phyloP scores from a whole-genome alignment of 1,140 invertebrate genomes.

The Eriocheir sinensis region DNA sequence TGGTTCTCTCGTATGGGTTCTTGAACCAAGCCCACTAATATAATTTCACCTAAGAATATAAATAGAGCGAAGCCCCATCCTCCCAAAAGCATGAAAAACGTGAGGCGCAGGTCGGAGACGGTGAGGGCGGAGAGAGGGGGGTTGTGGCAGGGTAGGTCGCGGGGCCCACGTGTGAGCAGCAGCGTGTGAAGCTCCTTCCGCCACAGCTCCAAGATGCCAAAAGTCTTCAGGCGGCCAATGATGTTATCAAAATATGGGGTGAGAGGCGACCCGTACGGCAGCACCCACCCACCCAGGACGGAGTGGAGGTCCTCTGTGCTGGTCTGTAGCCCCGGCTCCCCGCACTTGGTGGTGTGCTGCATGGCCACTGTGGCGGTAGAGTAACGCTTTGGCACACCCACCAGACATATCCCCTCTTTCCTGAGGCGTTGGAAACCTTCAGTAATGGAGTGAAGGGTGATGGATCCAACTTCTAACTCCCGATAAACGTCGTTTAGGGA shows the following conservation, averaged over 20 bases:
- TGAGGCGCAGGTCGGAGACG: slow-evolving; percentile 65
- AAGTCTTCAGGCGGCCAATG: slow-evolving; percentile 71
- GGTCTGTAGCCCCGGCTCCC: slow-evolving; percentile 73
- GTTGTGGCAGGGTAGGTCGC: slow-evolving; percentile 72
- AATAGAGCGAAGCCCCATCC: slow-evolving; percentile 63
- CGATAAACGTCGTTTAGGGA: slow-evolving; percentile 40
- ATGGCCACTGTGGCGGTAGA: slow-evolving; percentile 70
- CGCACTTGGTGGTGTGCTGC: slow-evolving; percentile 72
- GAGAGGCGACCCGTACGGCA: slow-evolving; percentile 58
- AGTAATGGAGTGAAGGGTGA: slow-evolving; percentile 58
- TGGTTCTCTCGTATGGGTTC: neutral
- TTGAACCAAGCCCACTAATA: neutral
- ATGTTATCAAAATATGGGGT: slow-evolving; percentile 62
- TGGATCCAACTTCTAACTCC: slow-evolving; percentile 36
- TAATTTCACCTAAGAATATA: slow-evolving; percentile 46
- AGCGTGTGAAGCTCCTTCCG: slow-evolving; percentile 60
- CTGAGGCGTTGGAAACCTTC: slow-evolving; percentile 69
- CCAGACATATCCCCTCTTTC: slow-evolving; percentile 64
- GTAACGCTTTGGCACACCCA: slow-evolving; percentile 76
- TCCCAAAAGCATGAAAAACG: slow-evolving; percentile 63
- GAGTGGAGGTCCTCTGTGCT: slow-evolving; percentile 71
- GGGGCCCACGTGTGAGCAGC: slow-evolving; percentile 48
- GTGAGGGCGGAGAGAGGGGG: slow-evolving; percentile 65
- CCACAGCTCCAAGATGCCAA: slow-evolving; percentile 74
- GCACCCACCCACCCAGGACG: slow-evolving; percentile 75